These are phyloP conservation scores for Steatocranus sp. DNA, from an alignment of 2,797 vertebrate genomes.

Conservation along the genomic window DNA sequence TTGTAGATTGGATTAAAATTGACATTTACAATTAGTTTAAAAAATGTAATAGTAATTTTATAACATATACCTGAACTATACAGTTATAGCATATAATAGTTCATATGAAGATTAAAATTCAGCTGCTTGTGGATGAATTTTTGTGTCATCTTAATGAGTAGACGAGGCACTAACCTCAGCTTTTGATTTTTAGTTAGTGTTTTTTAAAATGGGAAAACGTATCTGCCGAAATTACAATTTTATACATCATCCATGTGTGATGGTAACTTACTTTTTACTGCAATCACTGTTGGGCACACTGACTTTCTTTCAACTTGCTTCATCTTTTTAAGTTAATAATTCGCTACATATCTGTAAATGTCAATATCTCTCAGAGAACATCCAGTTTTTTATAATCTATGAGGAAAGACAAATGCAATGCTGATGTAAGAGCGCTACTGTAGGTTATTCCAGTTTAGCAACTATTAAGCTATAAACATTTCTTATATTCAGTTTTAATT, in stretches of 20 bases:
- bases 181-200: background rate
- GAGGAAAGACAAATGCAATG: background rate
- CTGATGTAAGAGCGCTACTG: background rate
- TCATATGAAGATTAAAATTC: background rate
- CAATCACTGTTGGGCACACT: background rate
- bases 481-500: background rate
- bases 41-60: background rate
- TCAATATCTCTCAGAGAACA: background rate
- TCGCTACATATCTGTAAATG: background rate
- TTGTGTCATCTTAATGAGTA: background rate
- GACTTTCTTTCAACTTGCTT: conserved; percentile 24
- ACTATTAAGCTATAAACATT: background rate
- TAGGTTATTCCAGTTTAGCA: background rate
- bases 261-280: background rate
- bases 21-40: background rate
- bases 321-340: conserved; percentile 25
- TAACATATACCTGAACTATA: background rate
- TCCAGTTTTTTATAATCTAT: background rate
- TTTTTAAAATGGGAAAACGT: background rate
- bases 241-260: conserved; percentile 10
- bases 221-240: conserved; percentile 9
- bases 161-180: background rate
- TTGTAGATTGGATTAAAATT: background rate
- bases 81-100: background rate
- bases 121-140: background rate